Evolutionary conservation across 2,888 invertebrate species (phyloP), one percentile per base, ranked within the genome.

Genomic region (Pachymerium ferrugineum): DNA sequence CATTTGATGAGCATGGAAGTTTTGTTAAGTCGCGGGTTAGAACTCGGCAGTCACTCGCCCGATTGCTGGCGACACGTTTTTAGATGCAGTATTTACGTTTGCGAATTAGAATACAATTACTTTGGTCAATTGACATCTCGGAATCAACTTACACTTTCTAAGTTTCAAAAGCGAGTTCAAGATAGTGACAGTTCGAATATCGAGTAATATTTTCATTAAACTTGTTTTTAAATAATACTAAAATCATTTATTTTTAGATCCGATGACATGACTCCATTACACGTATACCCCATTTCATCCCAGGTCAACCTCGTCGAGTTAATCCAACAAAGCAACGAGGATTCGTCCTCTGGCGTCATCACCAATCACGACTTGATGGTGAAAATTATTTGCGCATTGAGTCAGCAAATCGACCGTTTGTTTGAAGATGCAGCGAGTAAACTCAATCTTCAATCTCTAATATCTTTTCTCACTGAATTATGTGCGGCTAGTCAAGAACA

Each of bases 41-140:
- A 96, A 80, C 86, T 96, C 6, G 96, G 94, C 3, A 93, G 94
- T 42, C 94, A 95, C 80, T 93, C 95, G 29, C 88, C 93, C 19
- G 93, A 94, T 77, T 97, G 97, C 80, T 97, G 97, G 97, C 91
- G 92, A 76, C 95, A 97, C 81, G 93, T 97, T 75, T 94, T 98
- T 81, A 89, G 88, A 76, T 95, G 95, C 22, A 95, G 95, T 78
- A 89, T 95, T 42, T 95, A 96, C 81, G 93, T 97, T 5, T 91
- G 94, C 3, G 92, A 92, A 79, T 84, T 97, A 79, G 97, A 97
- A 79, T 94, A 95, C 81, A 90, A 90, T 0, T 88, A 94, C 77
- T 95, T 95, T 79, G 93, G 94, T 29, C 89, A 90, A 79, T 92
- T 92, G 78, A 90, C 89, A 33, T 14, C 25, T 8, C 22, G 29